These are phyloP conservation scores for Gorilla gorilla DNA, from an alignment of 2,113 vertebrate genomes.

Conservation along the genomic window DNA sequence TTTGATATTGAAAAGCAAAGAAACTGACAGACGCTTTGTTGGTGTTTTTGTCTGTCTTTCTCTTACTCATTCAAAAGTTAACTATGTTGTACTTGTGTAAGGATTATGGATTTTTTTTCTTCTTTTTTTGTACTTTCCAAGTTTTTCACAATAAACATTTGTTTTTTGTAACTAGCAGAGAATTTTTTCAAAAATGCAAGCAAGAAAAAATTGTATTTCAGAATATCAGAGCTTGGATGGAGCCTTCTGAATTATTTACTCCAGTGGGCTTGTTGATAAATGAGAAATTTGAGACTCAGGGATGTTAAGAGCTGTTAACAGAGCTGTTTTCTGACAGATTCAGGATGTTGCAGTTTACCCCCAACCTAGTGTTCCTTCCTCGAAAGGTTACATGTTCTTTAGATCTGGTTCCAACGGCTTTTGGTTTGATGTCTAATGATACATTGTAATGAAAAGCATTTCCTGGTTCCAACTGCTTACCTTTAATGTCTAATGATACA, in stretches of 20 bases:
- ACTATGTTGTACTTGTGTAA: not conserved
- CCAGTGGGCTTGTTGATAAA: not conserved
- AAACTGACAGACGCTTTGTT: not conserved
- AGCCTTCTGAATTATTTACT: not conserved
- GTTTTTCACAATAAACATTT: not conserved
- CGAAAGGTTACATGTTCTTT: not conserved
- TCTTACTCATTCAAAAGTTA: not conserved
- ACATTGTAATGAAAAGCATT: not conserved
- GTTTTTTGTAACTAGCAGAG: not conserved
- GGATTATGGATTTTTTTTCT: not conserved
- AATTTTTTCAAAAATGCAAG: not conserved
- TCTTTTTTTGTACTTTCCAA: not conserved
- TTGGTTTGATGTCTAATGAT: too few species aligned
- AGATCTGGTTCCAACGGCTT: not conserved
- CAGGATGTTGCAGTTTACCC: not conserved
- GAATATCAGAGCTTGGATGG: not conserved
- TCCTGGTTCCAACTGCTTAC: not conserved
- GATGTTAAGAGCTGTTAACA: not conserved
- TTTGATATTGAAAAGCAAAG: conserved; percentile 23
- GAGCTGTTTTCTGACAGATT: not conserved
- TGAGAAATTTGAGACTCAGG: not conserved
- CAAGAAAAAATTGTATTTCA: not conserved
- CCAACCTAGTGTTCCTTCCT: not conserved
- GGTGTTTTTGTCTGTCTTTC: not conserved
- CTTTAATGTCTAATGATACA: too few species aligned